Conservation (phyloP, 1,140 invertebrate species). For the Drosophila bocqueti region DNA sequence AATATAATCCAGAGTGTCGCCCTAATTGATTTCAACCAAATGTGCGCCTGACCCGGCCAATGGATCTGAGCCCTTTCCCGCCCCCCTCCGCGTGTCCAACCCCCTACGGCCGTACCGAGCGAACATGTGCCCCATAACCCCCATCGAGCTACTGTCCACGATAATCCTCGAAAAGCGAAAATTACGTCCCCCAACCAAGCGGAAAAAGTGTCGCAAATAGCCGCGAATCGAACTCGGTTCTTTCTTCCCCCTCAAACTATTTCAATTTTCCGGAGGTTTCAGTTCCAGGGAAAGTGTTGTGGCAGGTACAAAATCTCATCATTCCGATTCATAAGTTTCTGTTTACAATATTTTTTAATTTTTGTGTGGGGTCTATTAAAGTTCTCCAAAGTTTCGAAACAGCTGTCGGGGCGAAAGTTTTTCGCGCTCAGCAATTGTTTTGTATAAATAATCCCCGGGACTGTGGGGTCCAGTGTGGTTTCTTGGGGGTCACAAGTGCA, state of each 20-base stretch:
- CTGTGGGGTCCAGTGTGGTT: background rate
- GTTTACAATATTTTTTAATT: background rate
- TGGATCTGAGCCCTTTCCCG: constrained; percentile 39
- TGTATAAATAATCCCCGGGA: constrained; percentile 30
- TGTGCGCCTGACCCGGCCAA: constrained; percentile 47
- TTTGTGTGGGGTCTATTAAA: constrained; percentile 22
- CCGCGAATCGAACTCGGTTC: constrained; percentile 9
- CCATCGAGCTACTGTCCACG: constrained; percentile 68
- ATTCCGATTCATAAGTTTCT: background rate
- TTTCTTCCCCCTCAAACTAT: constrained; percentile 12
- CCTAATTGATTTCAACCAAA: constrained; percentile 26
- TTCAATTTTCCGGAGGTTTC: constrained; percentile 32
- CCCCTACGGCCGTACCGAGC: constrained; percentile 45
- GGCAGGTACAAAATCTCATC: constrained; percentile 19
- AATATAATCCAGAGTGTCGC: constrained; percentile 15
- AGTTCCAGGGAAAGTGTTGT: constrained; percentile 39
- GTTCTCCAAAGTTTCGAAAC: constrained; percentile 30
- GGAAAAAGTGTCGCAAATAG: constrained; percentile 82
- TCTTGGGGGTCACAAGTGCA: constrained; percentile 18
- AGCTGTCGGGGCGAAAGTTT: constrained; percentile 40
- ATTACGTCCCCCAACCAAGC: constrained; percentile 71
- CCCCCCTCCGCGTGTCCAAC: constrained; percentile 33
- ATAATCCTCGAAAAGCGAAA: constrained; percentile 81
- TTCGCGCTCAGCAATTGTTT: constrained; percentile 23
- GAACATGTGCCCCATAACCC: constrained; percentile 80